phyloP scores from a whole-genome alignment of 1,140 invertebrate genomes.

The Orussus abietinus region DNA sequence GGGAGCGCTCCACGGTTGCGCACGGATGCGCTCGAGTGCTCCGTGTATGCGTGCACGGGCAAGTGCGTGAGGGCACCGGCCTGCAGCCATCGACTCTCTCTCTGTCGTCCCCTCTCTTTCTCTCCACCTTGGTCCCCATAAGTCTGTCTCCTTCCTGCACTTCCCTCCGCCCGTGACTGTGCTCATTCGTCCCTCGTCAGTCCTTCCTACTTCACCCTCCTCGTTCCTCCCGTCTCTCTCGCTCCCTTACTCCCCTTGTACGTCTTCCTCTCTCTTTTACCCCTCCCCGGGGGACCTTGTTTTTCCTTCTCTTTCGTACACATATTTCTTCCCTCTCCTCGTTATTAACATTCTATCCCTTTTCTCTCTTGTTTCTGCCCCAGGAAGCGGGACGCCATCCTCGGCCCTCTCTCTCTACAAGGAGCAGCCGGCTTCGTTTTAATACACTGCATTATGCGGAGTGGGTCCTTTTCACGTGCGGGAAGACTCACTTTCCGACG shows the following conservation, averaged over 20 bases:
- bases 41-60: background rate
- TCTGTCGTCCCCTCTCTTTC: background rate
- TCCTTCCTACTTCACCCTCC: no score
- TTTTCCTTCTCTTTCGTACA: background rate
- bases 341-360: no score
- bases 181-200: background rate
- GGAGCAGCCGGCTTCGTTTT: no score
- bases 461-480: no score
- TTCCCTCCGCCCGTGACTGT: conserved; percentile 6
- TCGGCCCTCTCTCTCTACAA: no score
- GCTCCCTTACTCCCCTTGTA: background rate
- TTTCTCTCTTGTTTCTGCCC: no score
- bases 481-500: no score
- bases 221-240: no score
- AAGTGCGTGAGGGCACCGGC: conserved; percentile 1
- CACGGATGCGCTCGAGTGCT: conserved; percentile 8
- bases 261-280: background rate
- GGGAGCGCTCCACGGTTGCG: no score
- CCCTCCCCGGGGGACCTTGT: no score
- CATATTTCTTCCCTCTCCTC: background rate
- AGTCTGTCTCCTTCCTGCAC: background rate
- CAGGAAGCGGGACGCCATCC: no score
- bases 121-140: conserved; percentile 1
- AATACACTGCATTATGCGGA: no score
- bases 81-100: background rate